These are phyloP conservation scores for Neopipo cinnamomea DNA, from an alignment of 2,113 vertebrate genomes.

Conservation along the genomic window DNA sequence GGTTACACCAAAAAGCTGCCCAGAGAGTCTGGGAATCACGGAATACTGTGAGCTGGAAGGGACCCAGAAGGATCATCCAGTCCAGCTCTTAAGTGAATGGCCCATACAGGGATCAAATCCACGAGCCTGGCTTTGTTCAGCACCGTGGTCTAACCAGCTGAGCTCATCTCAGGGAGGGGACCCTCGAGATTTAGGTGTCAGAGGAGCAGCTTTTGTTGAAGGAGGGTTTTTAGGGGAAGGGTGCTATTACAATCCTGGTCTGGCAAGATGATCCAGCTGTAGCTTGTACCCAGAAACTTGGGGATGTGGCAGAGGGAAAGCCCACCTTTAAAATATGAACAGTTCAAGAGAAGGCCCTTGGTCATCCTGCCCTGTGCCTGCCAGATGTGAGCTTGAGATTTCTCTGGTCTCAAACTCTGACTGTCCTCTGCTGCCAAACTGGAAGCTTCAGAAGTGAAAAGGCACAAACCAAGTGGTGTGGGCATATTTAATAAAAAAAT, in stretches of 20 bases:
- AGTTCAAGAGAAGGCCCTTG: neutral
- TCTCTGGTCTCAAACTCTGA: neutral
- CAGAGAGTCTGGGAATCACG: neutral
- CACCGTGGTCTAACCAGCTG: neutral
- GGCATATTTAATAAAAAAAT: neutral
- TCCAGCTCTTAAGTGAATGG: neutral
- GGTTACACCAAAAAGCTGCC: neutral
- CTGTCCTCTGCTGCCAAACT: neutral
- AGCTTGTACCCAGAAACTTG: neutral
- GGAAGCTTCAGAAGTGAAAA: neutral
- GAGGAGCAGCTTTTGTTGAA: neutral
- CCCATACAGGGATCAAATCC: neutral
- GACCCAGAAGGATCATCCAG: neutral
- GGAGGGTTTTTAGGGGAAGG: neutral
- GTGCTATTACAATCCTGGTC: neutral
- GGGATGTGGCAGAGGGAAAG: neutral
- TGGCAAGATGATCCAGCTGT: neutral
- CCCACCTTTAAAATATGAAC: neutral
- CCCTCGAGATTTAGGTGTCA: neutral
- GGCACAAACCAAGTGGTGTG: neutral
- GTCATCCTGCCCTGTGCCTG: accelerated
- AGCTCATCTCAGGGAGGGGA: neutral
- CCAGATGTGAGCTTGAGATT: neutral
- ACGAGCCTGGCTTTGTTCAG: neutral
- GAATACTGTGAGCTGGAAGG: neutral